A percentile compares a stretch with the other conserved stretches of the same genome.
Evolutionary conservation across 1,140 invertebrate genomes (phyloP).

Genomic region (Zaprionus africanus): DNA sequence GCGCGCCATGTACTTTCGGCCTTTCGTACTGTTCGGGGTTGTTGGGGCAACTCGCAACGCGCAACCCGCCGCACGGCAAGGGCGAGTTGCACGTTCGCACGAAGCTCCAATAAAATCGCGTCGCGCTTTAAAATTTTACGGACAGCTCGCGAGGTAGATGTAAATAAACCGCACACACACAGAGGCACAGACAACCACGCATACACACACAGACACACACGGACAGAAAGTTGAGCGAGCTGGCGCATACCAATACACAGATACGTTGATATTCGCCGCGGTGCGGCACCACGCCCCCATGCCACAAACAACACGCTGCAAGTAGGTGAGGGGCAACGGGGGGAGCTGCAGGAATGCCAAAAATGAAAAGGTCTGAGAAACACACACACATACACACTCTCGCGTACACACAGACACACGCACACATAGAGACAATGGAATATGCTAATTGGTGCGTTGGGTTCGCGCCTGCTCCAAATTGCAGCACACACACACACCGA

Average conservation of each 20-base stretch:
- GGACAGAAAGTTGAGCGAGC: constrained; percentile 21
- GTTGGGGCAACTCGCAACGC: constrained; percentile 17
- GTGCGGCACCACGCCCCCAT: constrained; percentile 72
- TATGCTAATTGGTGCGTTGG: constrained; percentile 84
- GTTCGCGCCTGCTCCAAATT: constrained; percentile 80
- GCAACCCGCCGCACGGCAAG: not conserved
- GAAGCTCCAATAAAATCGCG: constrained; percentile 77
- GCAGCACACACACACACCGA: constrained; percentile 48
- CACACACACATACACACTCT: constrained; percentile 16
- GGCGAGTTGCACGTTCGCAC: constrained; percentile 61
- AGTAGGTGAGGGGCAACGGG: constrained; percentile 35
- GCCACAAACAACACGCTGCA: constrained; percentile 59
- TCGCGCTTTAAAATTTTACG: constrained; percentile 79
- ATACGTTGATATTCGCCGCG: constrained; percentile 62
- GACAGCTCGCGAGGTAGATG: constrained; percentile 72
- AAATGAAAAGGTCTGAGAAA: constrained; percentile 66
- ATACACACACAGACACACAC: constrained; percentile 9
- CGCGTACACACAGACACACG: constrained; percentile 19
- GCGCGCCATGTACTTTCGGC: constrained; percentile 71
- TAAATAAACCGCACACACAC: constrained; percentile 63
- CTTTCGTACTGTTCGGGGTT: constrained; percentile 41
- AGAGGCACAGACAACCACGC: constrained; percentile 12
- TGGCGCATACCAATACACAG: constrained; percentile 20
- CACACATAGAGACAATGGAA: constrained; percentile 73
- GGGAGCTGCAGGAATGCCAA: constrained; percentile 60